Percentiles rank a stretch among this genome's conserved stretches.
phyloP scores from a whole-genome alignment of 1,140 invertebrate genomes.

The Zaprionus davidi region DNA sequence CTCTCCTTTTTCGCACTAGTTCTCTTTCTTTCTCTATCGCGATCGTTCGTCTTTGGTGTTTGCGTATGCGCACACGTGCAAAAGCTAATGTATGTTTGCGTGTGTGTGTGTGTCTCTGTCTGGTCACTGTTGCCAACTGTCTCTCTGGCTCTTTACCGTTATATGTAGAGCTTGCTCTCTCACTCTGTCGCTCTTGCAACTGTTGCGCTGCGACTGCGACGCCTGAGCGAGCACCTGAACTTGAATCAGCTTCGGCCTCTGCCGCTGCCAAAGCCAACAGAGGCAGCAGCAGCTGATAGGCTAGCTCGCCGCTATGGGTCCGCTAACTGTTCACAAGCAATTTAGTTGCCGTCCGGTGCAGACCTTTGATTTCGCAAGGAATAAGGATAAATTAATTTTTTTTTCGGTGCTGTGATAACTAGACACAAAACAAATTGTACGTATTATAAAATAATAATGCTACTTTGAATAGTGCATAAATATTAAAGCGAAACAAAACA shows the following conservation, averaged over 20 bases:
- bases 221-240: conserved; percentile 48
- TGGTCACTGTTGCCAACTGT: conserved; percentile 48
- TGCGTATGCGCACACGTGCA: conserved; percentile 39
- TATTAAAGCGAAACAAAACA: conserved; percentile 28
- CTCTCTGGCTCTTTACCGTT: conserved; percentile 46
- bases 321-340: conserved; percentile 72
- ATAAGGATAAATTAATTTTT: conserved; percentile 79
- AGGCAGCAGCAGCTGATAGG: conserved; percentile 36
- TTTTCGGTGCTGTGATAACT: conserved; percentile 84
- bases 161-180: conserved; percentile 22
- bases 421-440: conserved; percentile 79
- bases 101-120: conserved; percentile 9
- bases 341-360: conserved; percentile 82
- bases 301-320: conserved; percentile 55
- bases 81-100: not conserved
- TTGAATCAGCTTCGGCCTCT: conserved; percentile 48
- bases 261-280: conserved; percentile 21
- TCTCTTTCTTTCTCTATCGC: conserved; percentile 11
- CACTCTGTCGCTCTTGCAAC: conserved; percentile 37
- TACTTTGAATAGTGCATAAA: conserved; percentile 17
- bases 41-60: conserved; percentile 16
- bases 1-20: conserved; percentile 5
- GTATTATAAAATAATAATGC: conserved; percentile 50
- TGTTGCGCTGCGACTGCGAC: conserved; percentile 48
- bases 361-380: conserved; percentile 76